These are phyloP conservation scores for Coleophora flavipennella DNA, from an alignment of 2,888 invertebrate genomes.

Conservation along the genomic window DNA sequence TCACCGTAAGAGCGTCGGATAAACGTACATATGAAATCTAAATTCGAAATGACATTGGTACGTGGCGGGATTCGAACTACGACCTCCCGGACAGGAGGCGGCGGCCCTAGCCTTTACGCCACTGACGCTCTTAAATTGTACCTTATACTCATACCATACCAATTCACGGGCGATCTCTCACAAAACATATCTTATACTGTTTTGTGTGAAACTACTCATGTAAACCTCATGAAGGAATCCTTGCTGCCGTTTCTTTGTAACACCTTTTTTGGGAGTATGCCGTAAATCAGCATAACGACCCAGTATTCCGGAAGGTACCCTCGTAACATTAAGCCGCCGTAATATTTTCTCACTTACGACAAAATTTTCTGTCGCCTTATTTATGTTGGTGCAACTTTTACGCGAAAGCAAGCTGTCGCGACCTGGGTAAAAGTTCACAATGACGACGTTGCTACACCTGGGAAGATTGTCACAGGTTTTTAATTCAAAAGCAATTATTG, in stretches of 20 bases:
- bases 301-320: conserved; percentile 58
- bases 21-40: too few species aligned
- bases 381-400: conserved; percentile 49
- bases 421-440: conserved; percentile 4
- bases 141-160: too few species aligned
- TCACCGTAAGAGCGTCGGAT: too few species aligned
- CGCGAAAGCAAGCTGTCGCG: conserved; percentile 42
- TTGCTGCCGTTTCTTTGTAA: conserved; percentile 45
- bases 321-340: conserved; percentile 64
- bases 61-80: too few species aligned
- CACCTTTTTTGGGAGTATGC: conserved; percentile 47
- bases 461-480: background rate
- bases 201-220: conserved; percentile 18
- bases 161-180: too few species aligned
- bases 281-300: conserved; percentile 70
- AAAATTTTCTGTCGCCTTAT: conserved; percentile 65
- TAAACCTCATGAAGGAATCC: conserved; percentile 44
- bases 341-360: conserved; percentile 71
- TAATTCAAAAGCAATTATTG: too few species aligned
- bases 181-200: too few species aligned
- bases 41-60: too few species aligned
- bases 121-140: too few species aligned
- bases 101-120: too few species aligned
- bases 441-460: too few species aligned
- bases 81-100: too few species aligned